phyloP scores from a whole-genome alignment of 2,797 vertebrate genomes.

The Enteromius radiatus region DNA sequence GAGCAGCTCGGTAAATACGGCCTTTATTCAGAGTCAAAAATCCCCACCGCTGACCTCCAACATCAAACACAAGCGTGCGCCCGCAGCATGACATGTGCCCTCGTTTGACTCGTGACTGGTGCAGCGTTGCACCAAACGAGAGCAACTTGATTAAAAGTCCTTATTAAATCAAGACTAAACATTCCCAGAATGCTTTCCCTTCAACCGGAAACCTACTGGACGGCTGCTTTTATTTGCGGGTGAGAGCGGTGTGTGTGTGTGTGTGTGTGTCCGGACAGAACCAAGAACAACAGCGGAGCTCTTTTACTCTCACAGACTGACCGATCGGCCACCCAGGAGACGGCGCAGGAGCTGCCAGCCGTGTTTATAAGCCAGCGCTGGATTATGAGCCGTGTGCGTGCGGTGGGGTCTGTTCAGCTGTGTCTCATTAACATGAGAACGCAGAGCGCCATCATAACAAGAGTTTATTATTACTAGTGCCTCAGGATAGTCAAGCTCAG shows the following conservation, averaged over 20 bases:
- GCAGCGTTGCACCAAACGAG: slow-evolving; percentile 10
- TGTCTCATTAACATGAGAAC: slow-evolving; percentile 64
- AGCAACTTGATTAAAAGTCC: slow-evolving; percentile 58
- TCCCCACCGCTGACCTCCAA: slow-evolving; percentile 57
- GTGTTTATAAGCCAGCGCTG: slow-evolving; percentile 76
- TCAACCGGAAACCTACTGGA: slow-evolving; percentile 27
- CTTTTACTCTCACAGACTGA: slow-evolving; percentile 45
- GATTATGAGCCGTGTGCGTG: slow-evolving; percentile 73
- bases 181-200: slow-evolving; percentile 51
- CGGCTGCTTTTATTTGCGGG: slow-evolving; percentile 56
- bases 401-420: slow-evolving; percentile 58
- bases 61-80: slow-evolving; percentile 55
- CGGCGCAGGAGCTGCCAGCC: slow-evolving; percentile 74
- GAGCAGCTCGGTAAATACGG: slow-evolving; percentile 40
- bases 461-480: slow-evolving; percentile 46
- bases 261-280: slow-evolving; percentile 24
- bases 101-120: slow-evolving; percentile 19
- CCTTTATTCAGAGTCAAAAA: slow-evolving; percentile 59
- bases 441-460: slow-evolving; percentile 52
- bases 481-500: slow-evolving; percentile 1
- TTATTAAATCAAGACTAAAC: slow-evolving; percentile 57
- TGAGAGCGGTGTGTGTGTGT: slow-evolving; percentile 35
- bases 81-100: slow-evolving; percentile 45
- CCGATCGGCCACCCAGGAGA: slow-evolving; percentile 77
- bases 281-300: slow-evolving; percentile 55